phyloP scores from a whole-genome alignment of 2,113 vertebrate species.

The Circaetus cinerascens region DNA sequence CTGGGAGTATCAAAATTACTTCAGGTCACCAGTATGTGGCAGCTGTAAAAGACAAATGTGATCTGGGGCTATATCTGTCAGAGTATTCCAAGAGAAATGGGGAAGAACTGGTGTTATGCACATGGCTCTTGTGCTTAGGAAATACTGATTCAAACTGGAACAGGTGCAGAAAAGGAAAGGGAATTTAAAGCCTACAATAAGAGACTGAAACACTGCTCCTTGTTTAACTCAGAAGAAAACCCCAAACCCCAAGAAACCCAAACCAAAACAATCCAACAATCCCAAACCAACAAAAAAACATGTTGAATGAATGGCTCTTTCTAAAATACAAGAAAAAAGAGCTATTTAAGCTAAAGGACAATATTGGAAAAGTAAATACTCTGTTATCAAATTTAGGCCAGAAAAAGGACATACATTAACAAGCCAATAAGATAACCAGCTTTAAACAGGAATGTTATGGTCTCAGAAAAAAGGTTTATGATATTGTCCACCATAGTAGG shows the following conservation, averaged over 20 bases:
- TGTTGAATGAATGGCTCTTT: background rate
- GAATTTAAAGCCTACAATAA: background rate
- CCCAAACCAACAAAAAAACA: background rate
- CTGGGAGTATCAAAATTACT: background rate
- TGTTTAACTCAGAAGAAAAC: background rate
- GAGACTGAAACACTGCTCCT: background rate
- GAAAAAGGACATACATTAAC: background rate
- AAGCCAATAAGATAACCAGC: background rate
- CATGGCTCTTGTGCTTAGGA: background rate
- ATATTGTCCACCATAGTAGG: background rate
- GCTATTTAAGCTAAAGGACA: background rate
- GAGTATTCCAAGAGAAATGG: background rate
- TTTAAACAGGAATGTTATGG: background rate
- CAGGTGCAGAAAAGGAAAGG: constrained; percentile 1
- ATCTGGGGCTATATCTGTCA: constrained; percentile 2
- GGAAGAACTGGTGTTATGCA: background rate
- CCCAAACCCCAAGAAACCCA: background rate
- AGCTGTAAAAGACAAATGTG: constrained; percentile 42
- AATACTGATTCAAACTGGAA: background rate
- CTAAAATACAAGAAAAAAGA: background rate
- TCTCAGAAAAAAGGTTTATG: background rate
- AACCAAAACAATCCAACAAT: background rate
- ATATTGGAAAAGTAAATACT: background rate
- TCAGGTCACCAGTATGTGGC: background rate
- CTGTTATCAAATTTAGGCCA: background rate